Conservation (phyloP, 2,797 vertebrate genomes). For the Parambassis ranga region DNA sequence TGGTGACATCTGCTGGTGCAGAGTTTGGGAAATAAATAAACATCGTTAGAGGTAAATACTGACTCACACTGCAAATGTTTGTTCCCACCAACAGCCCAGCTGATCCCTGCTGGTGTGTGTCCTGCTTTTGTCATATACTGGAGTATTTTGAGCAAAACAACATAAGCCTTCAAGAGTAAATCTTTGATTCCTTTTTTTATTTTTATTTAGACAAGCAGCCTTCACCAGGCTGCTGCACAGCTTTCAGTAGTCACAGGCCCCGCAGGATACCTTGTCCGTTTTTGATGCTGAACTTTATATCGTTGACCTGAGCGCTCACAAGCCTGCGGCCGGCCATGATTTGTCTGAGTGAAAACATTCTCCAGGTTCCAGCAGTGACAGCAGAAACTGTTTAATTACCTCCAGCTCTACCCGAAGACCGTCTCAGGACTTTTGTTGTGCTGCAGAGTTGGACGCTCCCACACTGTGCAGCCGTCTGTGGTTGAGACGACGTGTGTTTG, state of each 20-base stretch:
- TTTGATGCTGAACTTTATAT: slow-evolving; percentile 43
- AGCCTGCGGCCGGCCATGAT: slow-evolving; percentile 26
- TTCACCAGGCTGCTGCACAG: too few relatives aligned
- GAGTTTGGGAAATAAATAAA: slow-evolving; percentile 5
- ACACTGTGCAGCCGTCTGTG: slow-evolving; percentile 44
- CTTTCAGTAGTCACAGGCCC: slow-evolving; percentile 6
- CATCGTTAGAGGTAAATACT: background rate
- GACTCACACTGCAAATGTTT: background rate
- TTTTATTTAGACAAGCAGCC: slow-evolving; percentile 11
- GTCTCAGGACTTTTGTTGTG: slow-evolving; percentile 24
- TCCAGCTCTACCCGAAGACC: slow-evolving; percentile 4
- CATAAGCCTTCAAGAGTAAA: background rate
- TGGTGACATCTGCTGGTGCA: slow-evolving; percentile 34
- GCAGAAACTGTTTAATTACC: slow-evolving; percentile 48
- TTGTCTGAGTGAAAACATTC: slow-evolving; percentile 22
- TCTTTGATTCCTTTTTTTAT: slow-evolving; percentile 2
- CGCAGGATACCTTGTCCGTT: background rate
- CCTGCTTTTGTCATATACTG: background rate
- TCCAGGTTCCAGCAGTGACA: slow-evolving; percentile 14
- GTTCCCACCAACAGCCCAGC: background rate
- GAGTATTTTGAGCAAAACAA: slow-evolving; percentile 6
- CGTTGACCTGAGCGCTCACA: background rate
- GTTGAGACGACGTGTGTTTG: slow-evolving; percentile 35
- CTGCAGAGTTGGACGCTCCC: slow-evolving; percentile 14
- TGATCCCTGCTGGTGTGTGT: background rate